phyloP scores from a whole-genome alignment of 2,113 vertebrate species.

The Paratilapia polleni region DNA sequence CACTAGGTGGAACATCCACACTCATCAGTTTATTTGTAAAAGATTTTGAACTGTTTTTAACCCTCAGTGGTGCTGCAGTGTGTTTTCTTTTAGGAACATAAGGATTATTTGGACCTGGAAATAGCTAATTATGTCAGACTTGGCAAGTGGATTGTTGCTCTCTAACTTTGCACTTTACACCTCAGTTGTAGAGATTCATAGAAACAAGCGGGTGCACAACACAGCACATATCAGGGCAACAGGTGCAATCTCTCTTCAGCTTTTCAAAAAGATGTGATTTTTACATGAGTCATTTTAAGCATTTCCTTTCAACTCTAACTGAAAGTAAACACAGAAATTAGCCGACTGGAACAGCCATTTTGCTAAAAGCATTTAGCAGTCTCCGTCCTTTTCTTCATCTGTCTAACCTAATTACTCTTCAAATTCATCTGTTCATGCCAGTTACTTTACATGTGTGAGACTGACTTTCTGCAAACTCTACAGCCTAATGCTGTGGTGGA shows the following conservation, averaged over 20 bases:
- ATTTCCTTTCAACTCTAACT: background rate
- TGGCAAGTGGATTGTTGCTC: background rate
- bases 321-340: background rate
- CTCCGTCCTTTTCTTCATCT: background rate
- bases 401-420: slow-evolving; percentile 1
- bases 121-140: background rate
- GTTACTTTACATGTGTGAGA: background rate
- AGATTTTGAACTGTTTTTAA: background rate
- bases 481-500: background rate
- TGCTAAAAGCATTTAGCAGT: background rate
- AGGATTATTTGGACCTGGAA: background rate
- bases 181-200: background rate
- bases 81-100: background rate
- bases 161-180: background rate
- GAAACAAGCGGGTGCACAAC: background rate
- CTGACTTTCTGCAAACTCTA: slow-evolving; percentile 10
- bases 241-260: background rate
- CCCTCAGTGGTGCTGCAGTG: background rate
- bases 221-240: no score
- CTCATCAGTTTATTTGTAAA: background rate
- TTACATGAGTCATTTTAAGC: background rate
- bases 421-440: background rate
- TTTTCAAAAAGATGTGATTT: background rate
- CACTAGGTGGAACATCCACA: background rate
- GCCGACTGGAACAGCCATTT: background rate